Evolutionary conservation across 2,888 invertebrate genomes (phyloP).

Genomic region (Pristionchus japonicus): DNA sequence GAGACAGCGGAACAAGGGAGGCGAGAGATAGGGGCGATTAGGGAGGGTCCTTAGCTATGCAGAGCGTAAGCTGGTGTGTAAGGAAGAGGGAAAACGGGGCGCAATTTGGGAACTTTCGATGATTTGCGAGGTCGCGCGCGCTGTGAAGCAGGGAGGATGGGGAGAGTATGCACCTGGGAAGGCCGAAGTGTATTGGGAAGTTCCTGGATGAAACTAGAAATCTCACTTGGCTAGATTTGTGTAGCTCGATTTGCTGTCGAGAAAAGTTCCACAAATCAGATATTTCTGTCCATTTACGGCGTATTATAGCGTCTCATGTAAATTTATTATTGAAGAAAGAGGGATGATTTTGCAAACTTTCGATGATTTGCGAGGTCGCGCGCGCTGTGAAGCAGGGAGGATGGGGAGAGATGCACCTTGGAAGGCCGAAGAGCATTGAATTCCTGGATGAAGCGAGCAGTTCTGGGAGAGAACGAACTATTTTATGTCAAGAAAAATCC

Average conservation of each 20-base stretch:
- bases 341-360: background rate
- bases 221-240: no score
- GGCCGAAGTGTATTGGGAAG: background rate
- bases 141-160: background rate
- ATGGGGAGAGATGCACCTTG: background rate
- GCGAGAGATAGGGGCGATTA: background rate
- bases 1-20: background rate
- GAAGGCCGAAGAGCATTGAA: no score
- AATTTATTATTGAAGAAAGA: no score
- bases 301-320: no score
- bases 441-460: no score
- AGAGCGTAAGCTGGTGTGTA: background rate
- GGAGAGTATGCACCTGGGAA: background rate
- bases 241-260: no score
- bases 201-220: no score
- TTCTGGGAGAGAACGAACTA: no score
- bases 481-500: no score
- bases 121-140: constrained; percentile 2
- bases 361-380: constrained; percentile 15
- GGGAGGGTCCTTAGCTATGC: background rate
- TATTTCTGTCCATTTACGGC: no score
- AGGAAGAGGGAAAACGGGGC: background rate
- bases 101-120: background rate
- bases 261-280: no score
- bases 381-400: background rate